A percentile compares a stretch with the other conserved stretches of the same genome.
phyloP scores from a whole-genome alignment of 1,140 invertebrate genomes.

The Saccostrea glomerata region DNA sequence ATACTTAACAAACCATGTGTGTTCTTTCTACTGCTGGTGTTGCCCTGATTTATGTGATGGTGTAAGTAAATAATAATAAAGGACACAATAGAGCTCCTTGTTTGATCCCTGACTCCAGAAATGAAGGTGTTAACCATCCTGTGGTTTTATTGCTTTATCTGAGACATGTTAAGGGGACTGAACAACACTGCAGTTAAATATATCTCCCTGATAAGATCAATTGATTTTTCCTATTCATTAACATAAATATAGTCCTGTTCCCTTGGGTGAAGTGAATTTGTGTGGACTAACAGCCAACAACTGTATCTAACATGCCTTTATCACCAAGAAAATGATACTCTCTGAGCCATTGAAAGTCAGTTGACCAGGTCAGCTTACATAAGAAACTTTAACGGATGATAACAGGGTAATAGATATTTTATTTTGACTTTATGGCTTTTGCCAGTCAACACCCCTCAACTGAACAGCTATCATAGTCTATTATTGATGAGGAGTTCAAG shows the following conservation, averaged over 20 bases:
- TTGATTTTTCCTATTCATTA: slow-evolving; percentile 30
- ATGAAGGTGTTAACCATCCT: slow-evolving; percentile 16
- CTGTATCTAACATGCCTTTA: slow-evolving; percentile 26
- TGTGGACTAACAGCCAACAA: slow-evolving; percentile 28
- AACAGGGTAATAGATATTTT: slow-evolving; percentile 38
- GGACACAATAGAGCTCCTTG: slow-evolving; percentile 15
- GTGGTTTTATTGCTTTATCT: slow-evolving; percentile 28
- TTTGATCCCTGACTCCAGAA: slow-evolving; percentile 13
- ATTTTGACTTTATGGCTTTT: slow-evolving; percentile 33
- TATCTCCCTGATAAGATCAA: slow-evolving; percentile 16
- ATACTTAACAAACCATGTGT: neutral
- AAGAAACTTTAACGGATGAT: slow-evolving; percentile 21
- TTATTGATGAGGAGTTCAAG: neutral
- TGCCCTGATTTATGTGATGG: slow-evolving; percentile 20
- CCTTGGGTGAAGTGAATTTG: slow-evolving; percentile 2
- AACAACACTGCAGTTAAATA: slow-evolving; percentile 16
- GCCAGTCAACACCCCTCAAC: neutral
- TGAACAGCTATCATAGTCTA: neutral
- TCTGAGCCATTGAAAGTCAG: neutral
- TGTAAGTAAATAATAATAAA: slow-evolving; percentile 25
- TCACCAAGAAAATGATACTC: slow-evolving; percentile 24
- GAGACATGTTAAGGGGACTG: slow-evolving; percentile 1
- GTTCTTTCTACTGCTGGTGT: neutral
- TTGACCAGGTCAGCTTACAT: slow-evolving; percentile 35
- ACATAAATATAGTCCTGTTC: slow-evolving; percentile 20